Conservation (phyloP, 1,140 invertebrate genomes). For the Plutomurus gul region DNA sequence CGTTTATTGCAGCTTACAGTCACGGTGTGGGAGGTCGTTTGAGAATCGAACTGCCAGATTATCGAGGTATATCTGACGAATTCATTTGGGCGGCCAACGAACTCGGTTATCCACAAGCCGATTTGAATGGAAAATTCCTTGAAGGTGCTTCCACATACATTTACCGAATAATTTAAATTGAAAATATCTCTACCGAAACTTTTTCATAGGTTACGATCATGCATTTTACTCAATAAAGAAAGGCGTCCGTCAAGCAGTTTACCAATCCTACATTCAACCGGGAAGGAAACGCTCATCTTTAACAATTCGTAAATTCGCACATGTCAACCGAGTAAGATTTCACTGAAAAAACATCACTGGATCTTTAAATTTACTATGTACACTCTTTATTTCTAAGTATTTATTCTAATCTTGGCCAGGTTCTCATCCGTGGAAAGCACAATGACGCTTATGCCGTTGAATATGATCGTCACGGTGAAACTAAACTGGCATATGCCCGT, state of each 20-base stretch:
- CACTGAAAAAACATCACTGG: constrained; percentile 53
- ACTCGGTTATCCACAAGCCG: constrained; percentile 81
- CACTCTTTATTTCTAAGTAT: constrained; percentile 55
- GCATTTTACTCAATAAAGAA: constrained; percentile 29
- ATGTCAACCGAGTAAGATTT: constrained; percentile 44
- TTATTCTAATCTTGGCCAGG: constrained; percentile 57
- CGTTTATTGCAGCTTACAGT: background rate
- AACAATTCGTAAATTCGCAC: constrained; percentile 46
- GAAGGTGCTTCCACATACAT: constrained; percentile 11
- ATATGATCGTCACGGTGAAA: constrained; percentile 37
- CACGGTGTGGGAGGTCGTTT: constrained; percentile 36
- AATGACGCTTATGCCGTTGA: constrained; percentile 51
- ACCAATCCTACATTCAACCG: constrained; percentile 41
- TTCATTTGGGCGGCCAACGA: constrained; percentile 80
- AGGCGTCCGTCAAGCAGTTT: constrained; percentile 33
- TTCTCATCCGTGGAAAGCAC: constrained; percentile 45
- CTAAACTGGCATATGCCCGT: constrained; percentile 21
- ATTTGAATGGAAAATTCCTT: constrained; percentile 72
- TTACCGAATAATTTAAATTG: background rate
- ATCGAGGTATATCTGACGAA: constrained; percentile 1
- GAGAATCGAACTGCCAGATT: constrained; percentile 27
- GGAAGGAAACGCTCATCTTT: background rate
- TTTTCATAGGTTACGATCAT: constrained; percentile 41
- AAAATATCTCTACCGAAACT: background rate
- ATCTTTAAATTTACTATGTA: constrained; percentile 54